Percentiles rank a stretch among this genome's conserved stretches.
phyloP scores from a whole-genome alignment of 1,140 invertebrate genomes.

The Lepidotrigona ventralis region DNA sequence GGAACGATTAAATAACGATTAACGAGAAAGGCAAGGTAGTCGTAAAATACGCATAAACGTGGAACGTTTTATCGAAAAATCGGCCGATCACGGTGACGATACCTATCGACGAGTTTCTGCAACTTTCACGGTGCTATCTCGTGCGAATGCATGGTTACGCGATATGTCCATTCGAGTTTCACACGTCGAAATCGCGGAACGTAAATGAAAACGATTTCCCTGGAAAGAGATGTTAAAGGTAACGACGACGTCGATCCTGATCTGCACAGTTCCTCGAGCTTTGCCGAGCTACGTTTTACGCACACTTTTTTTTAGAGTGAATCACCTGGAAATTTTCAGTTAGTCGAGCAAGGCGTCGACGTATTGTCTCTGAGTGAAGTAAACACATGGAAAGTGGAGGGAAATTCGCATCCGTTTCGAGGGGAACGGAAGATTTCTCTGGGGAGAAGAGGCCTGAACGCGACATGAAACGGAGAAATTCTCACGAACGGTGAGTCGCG shows the following conservation, averaged over 20 bases:
- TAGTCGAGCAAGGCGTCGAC: neutral
- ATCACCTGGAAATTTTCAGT: neutral
- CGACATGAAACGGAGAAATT: neutral
- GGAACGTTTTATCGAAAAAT: constrained; percentile 9
- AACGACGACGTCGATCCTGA: neutral
- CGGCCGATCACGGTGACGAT: neutral
- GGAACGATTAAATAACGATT: constrained; percentile 42
- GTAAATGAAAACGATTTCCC: constrained; percentile 4
- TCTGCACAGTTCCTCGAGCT: neutral
- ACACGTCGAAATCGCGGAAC: neutral
- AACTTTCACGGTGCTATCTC: constrained; percentile 27
- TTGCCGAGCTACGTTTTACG: neutral
- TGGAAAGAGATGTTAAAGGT: neutral
- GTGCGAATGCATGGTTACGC: neutral
- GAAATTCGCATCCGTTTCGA: too few species aligned
- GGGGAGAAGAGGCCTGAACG: neutral
- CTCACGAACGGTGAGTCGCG: neutral
- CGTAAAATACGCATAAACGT: neutral
- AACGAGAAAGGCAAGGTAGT: neutral
- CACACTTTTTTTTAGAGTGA: neutral
- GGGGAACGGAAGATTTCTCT: accelerated
- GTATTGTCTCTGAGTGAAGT: too few species aligned
- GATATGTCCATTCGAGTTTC: neutral
- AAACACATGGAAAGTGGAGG: neutral
- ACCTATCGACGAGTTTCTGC: constrained; percentile 21